Evolutionary conservation across 92 coral and sea anemone species (phyloP), one percentile per base, ranked within the genome.

Genomic region (Palythoa heliodiscus): DNA sequence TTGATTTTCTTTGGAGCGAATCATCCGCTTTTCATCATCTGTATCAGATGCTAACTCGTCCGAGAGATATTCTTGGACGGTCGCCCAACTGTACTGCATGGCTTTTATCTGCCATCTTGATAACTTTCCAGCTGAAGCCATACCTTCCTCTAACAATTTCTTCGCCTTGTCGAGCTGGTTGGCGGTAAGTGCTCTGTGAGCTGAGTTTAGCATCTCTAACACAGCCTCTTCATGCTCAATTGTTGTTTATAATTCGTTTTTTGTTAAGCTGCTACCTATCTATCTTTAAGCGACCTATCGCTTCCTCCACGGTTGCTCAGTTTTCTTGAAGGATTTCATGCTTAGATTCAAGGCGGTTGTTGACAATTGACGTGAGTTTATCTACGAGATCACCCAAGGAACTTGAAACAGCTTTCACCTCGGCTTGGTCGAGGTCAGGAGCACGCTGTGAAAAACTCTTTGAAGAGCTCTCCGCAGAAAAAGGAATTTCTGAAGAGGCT

Each of bases 21-120:
- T 60, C n/a, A 86, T 13, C 85, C 85, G 64, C 84, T 86, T 76
- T 40, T 85, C 88, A n/a, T 75, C 82, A 10, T 85, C 88, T 69
- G 88, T 55, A 35, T 85, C 82, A 11, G 80, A 76, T 24, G 85
- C 84, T 47, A 86, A 40, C 70, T 78, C 78, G 77, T 86, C 85
- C 16, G 85, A 69, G 23, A 86, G 77, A 24, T 77, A 86, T 43
- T 77, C 89, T 68, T 86, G 48, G 38, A 86, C 88, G 15, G 76
- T 86, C 15, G n/a, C n/a, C n/a, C n/a, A n/a, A n/a, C n/a, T n/a
- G n/a, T n/a, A n/a, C n/a, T n/a, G n/a, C n/a, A n/a, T n/a, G n/a
- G n/a, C n/a, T n/a, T n/a, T n/a, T n/a, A n/a, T n/a, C n/a, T n/a
- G n/a, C n/a, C n/a, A n/a, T n/a, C n/a, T 85, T 73, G 54, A 73